Evolutionary conservation across 2,797 vertebrate genomes (phyloP).

Genomic region (Prionace glauca): DNA sequence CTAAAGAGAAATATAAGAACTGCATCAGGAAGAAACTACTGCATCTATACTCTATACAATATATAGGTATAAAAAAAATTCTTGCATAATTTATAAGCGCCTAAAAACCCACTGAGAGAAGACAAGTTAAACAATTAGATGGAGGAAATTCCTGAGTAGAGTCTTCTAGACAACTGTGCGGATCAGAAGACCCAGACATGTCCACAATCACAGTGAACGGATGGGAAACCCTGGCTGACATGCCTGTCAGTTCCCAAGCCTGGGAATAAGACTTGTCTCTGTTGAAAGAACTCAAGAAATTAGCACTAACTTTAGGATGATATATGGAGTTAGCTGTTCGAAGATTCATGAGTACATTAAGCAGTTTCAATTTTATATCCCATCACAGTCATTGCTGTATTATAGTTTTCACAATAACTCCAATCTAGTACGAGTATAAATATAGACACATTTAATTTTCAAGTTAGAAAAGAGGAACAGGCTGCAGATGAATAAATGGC

Average conservation of each 20-base stretch:
- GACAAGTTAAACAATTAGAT: background rate
- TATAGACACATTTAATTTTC: background rate
- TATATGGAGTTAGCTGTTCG: background rate
- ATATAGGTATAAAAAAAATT: background rate
- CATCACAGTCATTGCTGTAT: background rate
- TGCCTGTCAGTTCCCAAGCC: background rate
- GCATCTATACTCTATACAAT: background rate
- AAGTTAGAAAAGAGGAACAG: background rate
- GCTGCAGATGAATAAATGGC: background rate
- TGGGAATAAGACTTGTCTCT: background rate
- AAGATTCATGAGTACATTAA: background rate
- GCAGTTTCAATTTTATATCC: background rate
- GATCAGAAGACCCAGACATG: background rate
- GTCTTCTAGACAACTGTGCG: background rate
- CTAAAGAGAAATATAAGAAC: slow-evolving; percentile 36
- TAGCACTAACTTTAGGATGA: background rate
- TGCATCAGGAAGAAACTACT: background rate
- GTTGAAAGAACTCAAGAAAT: background rate
- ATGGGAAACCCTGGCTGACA: background rate
- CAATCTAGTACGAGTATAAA: background rate
- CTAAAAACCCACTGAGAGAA: background rate
- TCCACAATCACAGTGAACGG: background rate
- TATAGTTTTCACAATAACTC: background rate
- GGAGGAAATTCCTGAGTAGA: background rate
- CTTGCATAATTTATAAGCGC: background rate